phyloP scores from a whole-genome alignment of 92 coral and sea anemone genomes.

The Siderastrea siderea region DNA sequence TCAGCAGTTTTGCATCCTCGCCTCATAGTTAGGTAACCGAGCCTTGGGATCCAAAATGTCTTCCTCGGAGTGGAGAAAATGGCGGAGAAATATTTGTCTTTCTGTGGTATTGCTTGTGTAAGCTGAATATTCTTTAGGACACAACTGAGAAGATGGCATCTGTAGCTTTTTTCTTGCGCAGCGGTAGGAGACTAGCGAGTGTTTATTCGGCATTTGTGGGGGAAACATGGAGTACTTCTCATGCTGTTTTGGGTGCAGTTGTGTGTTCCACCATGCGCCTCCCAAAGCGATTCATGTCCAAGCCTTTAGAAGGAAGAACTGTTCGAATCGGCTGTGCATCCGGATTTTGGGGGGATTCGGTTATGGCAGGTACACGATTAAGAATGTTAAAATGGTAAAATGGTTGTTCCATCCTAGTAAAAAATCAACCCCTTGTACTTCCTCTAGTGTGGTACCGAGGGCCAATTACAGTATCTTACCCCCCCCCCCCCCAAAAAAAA shows the following conservation, averaged over 20 bases:
- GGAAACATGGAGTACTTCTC: slow-evolving; percentile 7
- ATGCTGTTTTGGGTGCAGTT: background rate
- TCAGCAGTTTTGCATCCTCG: slow-evolving; percentile 14
- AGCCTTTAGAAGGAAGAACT: slow-evolving; percentile 88
- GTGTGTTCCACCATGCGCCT: slow-evolving; percentile 16
- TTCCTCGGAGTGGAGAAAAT: background rate
- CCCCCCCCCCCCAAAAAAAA: no score
- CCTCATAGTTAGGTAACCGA: slow-evolving; percentile 25
- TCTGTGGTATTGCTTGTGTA: background rate
- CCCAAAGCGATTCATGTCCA: slow-evolving; percentile 42
- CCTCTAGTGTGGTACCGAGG: no score
- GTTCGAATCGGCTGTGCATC: slow-evolving; percentile 98
- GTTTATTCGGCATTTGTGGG: background rate
- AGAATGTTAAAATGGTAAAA: background rate
- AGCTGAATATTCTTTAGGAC: background rate
- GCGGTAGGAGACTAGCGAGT: slow-evolving; percentile 1
- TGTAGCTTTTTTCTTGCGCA: slow-evolving; percentile 20
- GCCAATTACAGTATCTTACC: no score
- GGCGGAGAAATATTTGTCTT: background rate
- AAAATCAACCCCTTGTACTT: no score
- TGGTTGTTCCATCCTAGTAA: background rate
- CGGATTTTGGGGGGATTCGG: slow-evolving; percentile 99
- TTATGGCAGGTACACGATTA: slow-evolving; percentile 78
- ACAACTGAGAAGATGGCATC: slow-evolving; percentile 9
- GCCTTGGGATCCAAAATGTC: slow-evolving; percentile 44